Evolutionary conservation across 2,113 vertebrate genomes (phyloP).

Genomic region (Nannobrachium achirus): DNA sequence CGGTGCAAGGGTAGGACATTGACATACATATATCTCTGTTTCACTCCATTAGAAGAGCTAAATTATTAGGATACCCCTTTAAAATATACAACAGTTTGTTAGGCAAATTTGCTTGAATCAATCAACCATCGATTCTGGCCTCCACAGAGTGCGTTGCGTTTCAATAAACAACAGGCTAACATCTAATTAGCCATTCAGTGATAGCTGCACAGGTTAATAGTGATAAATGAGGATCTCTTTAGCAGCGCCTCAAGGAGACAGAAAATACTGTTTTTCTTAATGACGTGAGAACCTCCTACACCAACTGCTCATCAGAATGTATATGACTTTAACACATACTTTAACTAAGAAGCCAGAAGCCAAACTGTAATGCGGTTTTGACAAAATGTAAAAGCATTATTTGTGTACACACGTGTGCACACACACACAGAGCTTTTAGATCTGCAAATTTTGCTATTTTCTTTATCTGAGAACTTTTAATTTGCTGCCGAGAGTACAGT

Average conservation of each 20-base stretch:
- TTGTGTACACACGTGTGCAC: no score
- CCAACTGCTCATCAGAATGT: conserved; percentile 11
- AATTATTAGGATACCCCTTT: conserved; percentile 5
- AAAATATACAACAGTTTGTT: neutral
- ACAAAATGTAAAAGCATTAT: no score
- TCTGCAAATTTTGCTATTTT: no score
- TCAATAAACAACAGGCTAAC: conserved; percentile 59
- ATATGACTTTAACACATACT: conserved; percentile 5
- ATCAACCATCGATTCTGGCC: conserved; percentile 32
- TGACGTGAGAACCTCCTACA: conserved; percentile 36
- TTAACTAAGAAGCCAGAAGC: no score
- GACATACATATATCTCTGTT: neutral
- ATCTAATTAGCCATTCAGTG: conserved; percentile 62
- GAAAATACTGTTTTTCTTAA: conserved; percentile 39
- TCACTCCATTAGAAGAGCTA: neutral
- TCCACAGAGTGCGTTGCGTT: conserved; percentile 42
- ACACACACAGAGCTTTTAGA: no score
- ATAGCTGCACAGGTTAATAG: conserved; percentile 60
- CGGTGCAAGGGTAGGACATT: neutral
- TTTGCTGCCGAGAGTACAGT: no score
- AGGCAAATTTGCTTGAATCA: conserved; percentile 30
- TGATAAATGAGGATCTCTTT: conserved; percentile 62
- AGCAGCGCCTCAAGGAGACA: conserved; percentile 39
- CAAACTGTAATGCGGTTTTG: no score
- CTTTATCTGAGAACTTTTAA: no score